A percentile compares a stretch with the other conserved stretches of the same genome.
These are phyloP conservation scores for Silurus lanzhouensis DNA, from an alignment of 2,797 vertebrate genomes.

Conservation along the genomic window DNA sequence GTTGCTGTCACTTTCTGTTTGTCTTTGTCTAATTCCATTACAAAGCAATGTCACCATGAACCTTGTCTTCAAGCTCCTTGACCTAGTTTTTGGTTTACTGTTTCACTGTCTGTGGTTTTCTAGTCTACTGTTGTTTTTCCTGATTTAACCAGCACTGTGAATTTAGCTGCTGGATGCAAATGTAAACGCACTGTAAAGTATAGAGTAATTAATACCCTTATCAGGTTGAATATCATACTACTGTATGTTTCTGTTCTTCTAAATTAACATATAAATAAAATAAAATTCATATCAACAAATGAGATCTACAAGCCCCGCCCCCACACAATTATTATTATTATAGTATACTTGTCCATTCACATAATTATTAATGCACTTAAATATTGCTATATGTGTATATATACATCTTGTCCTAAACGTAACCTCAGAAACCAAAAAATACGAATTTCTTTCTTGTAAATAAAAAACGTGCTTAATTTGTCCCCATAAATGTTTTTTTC, in stretches of 20 bases:
- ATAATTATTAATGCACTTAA: not conserved
- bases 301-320: not conserved
- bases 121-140: not conserved
- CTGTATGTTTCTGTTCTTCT: not conserved
- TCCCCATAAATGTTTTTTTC: too few relatives aligned
- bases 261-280: not conserved
- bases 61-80: not conserved
- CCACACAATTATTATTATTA: not conserved
- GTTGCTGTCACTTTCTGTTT: constrained; percentile 14
- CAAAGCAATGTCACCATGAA: not conserved
- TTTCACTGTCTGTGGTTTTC: not conserved
- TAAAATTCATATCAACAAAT: not conserved
- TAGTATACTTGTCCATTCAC: not conserved
- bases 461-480: not conserved
- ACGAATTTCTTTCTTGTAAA: not conserved
- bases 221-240: too few relatives aligned
- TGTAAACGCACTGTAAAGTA: not conserved
- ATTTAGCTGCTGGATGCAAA: not conserved
- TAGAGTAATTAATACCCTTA: too few relatives aligned
- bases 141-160: not conserved
- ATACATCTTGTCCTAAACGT: not conserved
- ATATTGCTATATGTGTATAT: not conserved
- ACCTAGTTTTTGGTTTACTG: not conserved
- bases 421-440: not conserved
- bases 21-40: not conserved